Percentiles rank a stretch among this genome's conserved stretches.
Conservation (phyloP, 1,140 invertebrate genomes). For the Chironomus tepperi region DNA sequence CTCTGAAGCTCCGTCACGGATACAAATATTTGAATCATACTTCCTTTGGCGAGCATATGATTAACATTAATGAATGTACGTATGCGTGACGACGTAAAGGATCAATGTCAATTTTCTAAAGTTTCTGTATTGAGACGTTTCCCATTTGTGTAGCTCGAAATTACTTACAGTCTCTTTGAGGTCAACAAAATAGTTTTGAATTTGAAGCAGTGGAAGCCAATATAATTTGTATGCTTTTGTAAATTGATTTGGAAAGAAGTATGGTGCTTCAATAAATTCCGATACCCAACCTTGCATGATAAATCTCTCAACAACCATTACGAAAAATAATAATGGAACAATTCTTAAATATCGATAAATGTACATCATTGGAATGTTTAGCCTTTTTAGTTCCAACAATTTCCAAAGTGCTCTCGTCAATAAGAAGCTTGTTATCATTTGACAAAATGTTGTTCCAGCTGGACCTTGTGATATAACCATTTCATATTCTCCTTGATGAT, state of each 20-base stretch:
- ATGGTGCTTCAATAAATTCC: not conserved
- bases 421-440: not conserved
- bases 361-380: not conserved
- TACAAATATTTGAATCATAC: too few relatives aligned
- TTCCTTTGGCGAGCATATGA: too few relatives aligned
- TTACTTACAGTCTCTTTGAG: not conserved
- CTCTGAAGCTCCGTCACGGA: too few relatives aligned
- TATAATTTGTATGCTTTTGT: not conserved
- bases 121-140: too few relatives aligned
- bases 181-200: not conserved
- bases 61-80: too few relatives aligned
- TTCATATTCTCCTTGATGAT: not conserved
- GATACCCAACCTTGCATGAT: not conserved
- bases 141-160: too few relatives aligned
- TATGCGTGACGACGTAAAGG: too few relatives aligned
- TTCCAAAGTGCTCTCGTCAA: not conserved
- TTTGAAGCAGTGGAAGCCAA: not conserved
- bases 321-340: not conserved
- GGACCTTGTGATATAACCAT: not conserved
- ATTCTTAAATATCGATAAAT: not conserved
- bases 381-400: not conserved
- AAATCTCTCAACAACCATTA: not conserved
- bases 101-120: too few relatives aligned
- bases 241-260: not conserved
- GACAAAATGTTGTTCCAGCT: not conserved